Evolutionary conservation across 2,888 invertebrate genomes (phyloP), one percentile per base, ranked within the genome.

Genomic region (Molorchus minor): DNA sequence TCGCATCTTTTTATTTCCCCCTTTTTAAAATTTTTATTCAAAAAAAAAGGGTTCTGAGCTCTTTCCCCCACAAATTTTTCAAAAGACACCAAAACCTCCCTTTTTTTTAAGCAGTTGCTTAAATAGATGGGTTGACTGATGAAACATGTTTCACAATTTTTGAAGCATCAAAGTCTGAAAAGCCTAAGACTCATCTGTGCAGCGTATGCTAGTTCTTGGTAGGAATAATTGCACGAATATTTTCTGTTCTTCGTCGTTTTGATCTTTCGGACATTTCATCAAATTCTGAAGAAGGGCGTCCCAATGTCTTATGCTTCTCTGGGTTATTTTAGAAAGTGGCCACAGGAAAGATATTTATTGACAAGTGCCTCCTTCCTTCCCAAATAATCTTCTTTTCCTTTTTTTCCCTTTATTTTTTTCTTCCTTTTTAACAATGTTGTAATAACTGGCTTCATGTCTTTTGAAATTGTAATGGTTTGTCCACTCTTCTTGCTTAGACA

Each of bases 401-500:
- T 7, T 36, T 36, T 12, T 13, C 36, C 25, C 25, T 36, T 36
- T 12, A 36, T 36, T 13, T 36, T 36, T 36, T 7, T 36, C 36
- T 36, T 36, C 36, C 7, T 12, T 12, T 15, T 36, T 12, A 36
- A 36, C 36, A 36, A 36, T 36, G 36, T 36, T 36, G 36, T 13
- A 36, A 36, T 36, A 36, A 15, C 36, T 36, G 36, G 36, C 36
- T 36, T 25, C 25, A 25, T 25, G 25, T 25, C 25, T 25, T 36
- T 36, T 36, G 36, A 36, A 36, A 36, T 36, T 36, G 36, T 36
- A 36, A 36, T 36, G 36, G 36, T 36, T 36, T 36, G 36, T 36
- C 36, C 36, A 36, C 36, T 36, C 36, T 36, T 36, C 36, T 36
- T 36, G 36, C 36, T 36, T 36, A 36, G 36, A 36, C 36, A 36